Percentiles rank a stretch among this genome's conserved stretches.
Conservation (phyloP, 2,888 invertebrate species). For the Sinohyriopsis cumingii region DNA sequence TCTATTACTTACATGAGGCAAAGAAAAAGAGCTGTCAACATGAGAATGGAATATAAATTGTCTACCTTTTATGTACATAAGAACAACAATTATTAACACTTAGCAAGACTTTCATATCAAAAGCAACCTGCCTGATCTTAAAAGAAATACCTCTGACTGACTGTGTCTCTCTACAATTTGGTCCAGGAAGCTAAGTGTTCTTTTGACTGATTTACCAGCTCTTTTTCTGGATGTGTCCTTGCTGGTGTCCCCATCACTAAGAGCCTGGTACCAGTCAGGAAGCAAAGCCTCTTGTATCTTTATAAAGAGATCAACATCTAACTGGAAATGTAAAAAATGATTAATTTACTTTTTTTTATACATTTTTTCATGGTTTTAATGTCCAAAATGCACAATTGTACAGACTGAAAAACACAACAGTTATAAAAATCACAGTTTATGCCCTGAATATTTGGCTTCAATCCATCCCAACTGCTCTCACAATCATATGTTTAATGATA, state of each 20-base stretch:
- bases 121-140: neutral
- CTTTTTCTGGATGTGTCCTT: constrained; percentile 81
- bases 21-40: no score
- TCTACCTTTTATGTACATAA: no score
- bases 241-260: constrained; percentile 86
- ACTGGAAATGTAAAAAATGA: constrained; percentile 69
- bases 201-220: constrained; percentile 80
- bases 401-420: neutral
- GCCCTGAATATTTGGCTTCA: no score
- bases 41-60: no score
- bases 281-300: constrained; percentile 83
- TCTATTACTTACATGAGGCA: no score
- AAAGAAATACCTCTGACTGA: constrained; percentile 74
- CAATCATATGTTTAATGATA: no score
- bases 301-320: constrained; percentile 77
- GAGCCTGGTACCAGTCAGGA: constrained; percentile 86
- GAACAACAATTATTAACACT: no score
- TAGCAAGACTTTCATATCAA: neutral
- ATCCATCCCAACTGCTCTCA: no score
- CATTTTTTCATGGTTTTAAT: neutral
- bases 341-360: neutral
- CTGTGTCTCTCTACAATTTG: constrained; percentile 80
- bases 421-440: no score
- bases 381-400: neutral
- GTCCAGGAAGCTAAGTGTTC: constrained; percentile 80